A percentile compares a stretch with the other conserved stretches of the same genome.
phyloP scores from a whole-genome alignment of 2,888 invertebrate genomes.

The Panzeria rudis region DNA sequence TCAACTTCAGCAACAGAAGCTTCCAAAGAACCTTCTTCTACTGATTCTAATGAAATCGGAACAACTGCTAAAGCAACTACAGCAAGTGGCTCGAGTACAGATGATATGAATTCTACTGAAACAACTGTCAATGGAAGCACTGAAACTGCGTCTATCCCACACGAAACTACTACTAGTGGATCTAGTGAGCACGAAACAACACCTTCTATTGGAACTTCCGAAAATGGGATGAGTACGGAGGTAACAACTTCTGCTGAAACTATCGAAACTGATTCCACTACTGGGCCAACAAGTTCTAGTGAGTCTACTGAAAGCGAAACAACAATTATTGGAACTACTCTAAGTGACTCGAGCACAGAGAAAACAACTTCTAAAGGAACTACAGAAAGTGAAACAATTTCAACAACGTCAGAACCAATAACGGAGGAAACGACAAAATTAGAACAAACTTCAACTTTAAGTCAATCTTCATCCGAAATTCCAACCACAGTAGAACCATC shows the following conservation, averaged over 20 bases:
- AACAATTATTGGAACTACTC: not conserved
- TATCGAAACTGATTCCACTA: not conserved
- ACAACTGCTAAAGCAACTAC: not conserved
- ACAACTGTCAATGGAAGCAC: no score
- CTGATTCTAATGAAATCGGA: not conserved
- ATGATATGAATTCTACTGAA: not conserved
- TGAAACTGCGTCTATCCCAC: no score
- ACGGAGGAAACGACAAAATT: not conserved
- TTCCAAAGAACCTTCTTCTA: not conserved
- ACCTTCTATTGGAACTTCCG: not conserved
- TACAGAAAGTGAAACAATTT: not conserved
- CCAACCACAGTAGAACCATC: no score
- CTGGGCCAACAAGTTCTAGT: not conserved
- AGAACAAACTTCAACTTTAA: not conserved
- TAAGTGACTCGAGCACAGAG: conserved; percentile 12
- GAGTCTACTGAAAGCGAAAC: not conserved
- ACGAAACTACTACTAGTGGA: no score
- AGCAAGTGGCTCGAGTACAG: not conserved
- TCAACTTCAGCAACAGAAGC: not conserved
- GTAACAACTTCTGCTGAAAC: no score
- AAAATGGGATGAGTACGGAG: no score
- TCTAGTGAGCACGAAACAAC: no score
- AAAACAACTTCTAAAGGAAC: not conserved
- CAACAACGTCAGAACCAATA: not conserved
- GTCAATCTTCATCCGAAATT: not conserved